phyloP scores from a whole-genome alignment of 2,888 invertebrate species.

The Cephus pulcher region DNA sequence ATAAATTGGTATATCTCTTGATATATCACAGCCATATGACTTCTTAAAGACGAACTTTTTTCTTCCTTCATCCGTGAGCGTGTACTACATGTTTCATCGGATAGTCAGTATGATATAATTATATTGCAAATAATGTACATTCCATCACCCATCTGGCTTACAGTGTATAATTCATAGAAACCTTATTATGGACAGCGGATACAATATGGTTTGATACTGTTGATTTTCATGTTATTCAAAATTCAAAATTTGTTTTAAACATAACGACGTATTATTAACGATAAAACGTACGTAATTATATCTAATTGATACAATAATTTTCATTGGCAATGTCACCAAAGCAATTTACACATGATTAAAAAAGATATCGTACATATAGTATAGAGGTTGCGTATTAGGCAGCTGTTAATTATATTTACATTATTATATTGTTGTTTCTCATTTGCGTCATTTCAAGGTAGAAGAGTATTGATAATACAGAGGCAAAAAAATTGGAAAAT shows the following conservation, averaged over 20 bases:
- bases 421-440: neutral
- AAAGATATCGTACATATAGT: neutral
- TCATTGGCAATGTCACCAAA: neutral
- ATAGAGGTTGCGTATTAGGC: neutral
- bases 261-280: neutral
- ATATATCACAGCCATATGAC: conserved; percentile 22
- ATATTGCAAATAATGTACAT: too few species aligned
- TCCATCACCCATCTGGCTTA: too few species aligned
- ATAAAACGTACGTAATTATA: neutral
- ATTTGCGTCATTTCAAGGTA: neutral
- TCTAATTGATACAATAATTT: neutral
- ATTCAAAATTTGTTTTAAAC: neutral
- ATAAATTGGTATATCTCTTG: neutral
- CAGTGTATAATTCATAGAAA: neutral
- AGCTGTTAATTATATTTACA: neutral
- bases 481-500: neutral
- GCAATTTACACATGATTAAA: neutral
- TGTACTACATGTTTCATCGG: too few species aligned
- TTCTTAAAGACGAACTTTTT: conserved; percentile 18
- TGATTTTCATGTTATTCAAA: neutral
- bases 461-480: neutral
- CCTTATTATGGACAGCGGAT: neutral
- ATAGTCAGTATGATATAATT: too few species aligned
- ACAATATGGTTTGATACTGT: neutral
- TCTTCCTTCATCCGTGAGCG: neutral